A percentile compares a stretch with the other conserved stretches of the same genome.
These are phyloP conservation scores for Aphodius granarius DNA, from an alignment of 2,888 invertebrate genomes.

Conservation along the genomic window DNA sequence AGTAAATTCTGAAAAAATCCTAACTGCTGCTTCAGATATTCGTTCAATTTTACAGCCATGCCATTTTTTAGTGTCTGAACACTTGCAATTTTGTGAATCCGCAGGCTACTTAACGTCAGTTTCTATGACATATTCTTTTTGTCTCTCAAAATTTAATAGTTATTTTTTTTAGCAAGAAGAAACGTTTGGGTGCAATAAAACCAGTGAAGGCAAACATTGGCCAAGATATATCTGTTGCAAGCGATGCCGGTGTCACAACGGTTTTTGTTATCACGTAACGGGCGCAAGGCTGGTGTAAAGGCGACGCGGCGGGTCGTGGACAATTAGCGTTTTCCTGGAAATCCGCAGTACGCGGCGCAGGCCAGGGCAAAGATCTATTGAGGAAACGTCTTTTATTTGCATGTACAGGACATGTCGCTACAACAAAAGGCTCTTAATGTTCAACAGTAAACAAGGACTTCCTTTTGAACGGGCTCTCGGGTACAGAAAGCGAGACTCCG, in stretches of 20 bases:
- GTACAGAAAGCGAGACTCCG: not conserved
- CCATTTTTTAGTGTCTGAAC: too few relatives aligned
- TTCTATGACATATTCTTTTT: too few relatives aligned
- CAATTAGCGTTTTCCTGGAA: conserved; percentile 6
- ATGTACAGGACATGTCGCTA: conserved; percentile 13
- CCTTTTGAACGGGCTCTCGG: conserved; percentile 11
- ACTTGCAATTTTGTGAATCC: too few relatives aligned
- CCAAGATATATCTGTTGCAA: not conserved
- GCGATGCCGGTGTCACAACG: not conserved
- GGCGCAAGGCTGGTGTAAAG: not conserved
- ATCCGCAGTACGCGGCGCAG: not conserved
- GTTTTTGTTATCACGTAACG: not conserved
- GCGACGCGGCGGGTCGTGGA: not conserved
- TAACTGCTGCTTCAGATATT: too few relatives aligned
- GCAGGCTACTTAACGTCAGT: too few relatives aligned
- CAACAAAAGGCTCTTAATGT: conserved; percentile 27
- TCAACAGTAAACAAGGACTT: conserved; percentile 20
- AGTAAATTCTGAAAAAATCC: too few relatives aligned
- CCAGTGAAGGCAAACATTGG: not conserved
- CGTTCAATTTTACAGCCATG: too few relatives aligned
- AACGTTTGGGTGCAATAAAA: not conserved
- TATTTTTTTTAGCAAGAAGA: too few relatives aligned
- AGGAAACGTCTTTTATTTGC: conserved; percentile 13
- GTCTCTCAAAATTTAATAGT: too few relatives aligned
- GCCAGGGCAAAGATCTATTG: conserved; percentile 5